These are phyloP conservation scores for Megatriorchis doriae DNA, from an alignment of 2,113 vertebrate genomes.

Conservation along the genomic window DNA sequence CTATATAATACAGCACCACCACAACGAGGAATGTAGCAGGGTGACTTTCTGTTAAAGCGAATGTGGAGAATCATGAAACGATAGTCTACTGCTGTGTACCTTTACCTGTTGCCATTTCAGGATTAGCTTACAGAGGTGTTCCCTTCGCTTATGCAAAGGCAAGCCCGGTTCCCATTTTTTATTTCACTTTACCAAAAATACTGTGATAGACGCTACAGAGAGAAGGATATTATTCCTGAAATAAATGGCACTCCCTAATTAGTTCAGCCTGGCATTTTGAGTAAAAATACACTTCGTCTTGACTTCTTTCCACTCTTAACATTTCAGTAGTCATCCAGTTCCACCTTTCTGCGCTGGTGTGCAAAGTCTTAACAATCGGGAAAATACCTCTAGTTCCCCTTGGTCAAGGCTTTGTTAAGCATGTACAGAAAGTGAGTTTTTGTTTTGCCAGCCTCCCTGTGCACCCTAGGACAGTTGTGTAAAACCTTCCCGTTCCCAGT, in stretches of 20 bases:
- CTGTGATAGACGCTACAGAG: not conserved
- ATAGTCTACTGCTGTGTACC: not conserved
- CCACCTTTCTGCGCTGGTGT: not conserved
- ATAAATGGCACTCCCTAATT: not conserved
- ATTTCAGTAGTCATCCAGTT: not conserved
- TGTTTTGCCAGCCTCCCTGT: accelerated
- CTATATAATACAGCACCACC: constrained; percentile 40
- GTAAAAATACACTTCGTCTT: not conserved
- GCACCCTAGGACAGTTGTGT: not conserved
- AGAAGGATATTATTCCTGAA: not conserved
- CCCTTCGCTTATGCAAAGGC: not conserved
- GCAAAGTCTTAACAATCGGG: not conserved
- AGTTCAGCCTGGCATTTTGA: not conserved
- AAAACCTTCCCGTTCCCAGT: not conserved
- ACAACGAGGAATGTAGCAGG: constrained; percentile 44
- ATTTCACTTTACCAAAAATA: not conserved
- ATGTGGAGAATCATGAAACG: constrained; percentile 29
- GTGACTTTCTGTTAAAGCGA: constrained; percentile 37
- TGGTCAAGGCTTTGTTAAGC: not conserved
- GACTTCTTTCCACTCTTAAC: not conserved
- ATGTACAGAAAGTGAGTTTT: not conserved
- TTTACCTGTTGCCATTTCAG: not conserved
- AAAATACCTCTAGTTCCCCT: not conserved
- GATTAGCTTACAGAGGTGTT: not conserved
- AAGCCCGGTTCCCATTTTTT: not conserved